Evolutionary conservation across 2,888 invertebrate species (phyloP).

Genomic region (Syrista parreyssii): DNA sequence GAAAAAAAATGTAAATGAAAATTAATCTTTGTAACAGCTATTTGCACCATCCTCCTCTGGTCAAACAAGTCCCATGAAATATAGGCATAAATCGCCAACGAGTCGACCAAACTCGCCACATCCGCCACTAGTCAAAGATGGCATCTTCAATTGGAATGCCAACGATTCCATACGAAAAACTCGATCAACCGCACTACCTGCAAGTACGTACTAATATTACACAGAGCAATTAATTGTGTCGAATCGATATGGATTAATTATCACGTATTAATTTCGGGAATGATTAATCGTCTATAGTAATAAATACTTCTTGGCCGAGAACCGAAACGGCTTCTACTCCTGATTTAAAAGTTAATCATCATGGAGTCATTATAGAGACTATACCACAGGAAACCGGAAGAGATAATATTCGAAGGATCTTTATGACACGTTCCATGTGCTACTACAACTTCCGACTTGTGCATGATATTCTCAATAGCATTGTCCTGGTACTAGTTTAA

Average conservation of each 20-base stretch:
- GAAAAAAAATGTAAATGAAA: background rate
- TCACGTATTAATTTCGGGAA: background rate
- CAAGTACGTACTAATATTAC: conserved; percentile 14
- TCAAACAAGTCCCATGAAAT: conserved; percentile 22
- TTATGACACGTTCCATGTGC: conserved; percentile 16
- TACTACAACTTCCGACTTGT: conserved; percentile 30
- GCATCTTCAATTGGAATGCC: conserved; percentile 18
- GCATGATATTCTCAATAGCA: conserved; percentile 31
- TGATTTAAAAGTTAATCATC: conserved; percentile 31
- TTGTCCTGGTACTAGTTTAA: conserved; percentile 25
- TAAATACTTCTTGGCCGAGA: conserved; percentile 28
- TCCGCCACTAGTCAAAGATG: conserved; percentile 25
- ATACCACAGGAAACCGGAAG: conserved; percentile 7
- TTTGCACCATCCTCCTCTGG: conserved; percentile 24
- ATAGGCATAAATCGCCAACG: conserved; percentile 32
- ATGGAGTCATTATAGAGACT: conserved; percentile 13
- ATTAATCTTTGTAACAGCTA: background rate
- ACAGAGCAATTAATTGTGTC: background rate
- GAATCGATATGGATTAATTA: background rate
- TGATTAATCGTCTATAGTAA: conserved; percentile 19
- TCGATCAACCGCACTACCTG: conserved; percentile 31
- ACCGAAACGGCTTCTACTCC: conserved; percentile 33
- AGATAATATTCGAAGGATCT: conserved; percentile 10
- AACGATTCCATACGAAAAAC: conserved; percentile 30
- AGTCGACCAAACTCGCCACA: conserved; percentile 28